These are phyloP conservation scores for Cataglyphis hispanica DNA, from an alignment of 1,140 invertebrate species.

Conservation along the genomic window DNA sequence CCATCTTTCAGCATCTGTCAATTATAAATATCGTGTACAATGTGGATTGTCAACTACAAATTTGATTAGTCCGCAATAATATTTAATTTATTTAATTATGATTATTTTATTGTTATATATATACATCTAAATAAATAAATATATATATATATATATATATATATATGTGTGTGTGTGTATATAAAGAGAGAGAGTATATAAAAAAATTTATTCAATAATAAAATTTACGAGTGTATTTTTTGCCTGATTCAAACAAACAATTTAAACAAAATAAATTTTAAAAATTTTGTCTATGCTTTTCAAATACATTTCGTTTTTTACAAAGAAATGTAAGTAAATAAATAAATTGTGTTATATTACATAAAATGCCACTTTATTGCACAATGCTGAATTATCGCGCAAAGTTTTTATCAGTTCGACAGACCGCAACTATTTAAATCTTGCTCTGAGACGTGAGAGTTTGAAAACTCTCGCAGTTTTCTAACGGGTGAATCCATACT, in stretches of 20 bases:
- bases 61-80: no score
- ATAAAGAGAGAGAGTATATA: no score
- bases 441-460: background rate
- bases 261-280: conserved; percentile 51
- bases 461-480: conserved; percentile 20
- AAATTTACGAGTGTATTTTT: conserved; percentile 24
- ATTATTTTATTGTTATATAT: conserved; percentile 27
- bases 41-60: no score
- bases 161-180: no score
- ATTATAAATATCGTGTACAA: no score
- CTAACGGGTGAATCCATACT: conserved; percentile 34
- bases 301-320: background rate
- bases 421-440: conserved; percentile 43
- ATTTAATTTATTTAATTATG: conserved; percentile 49
- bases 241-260: conserved; percentile 46
- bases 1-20: no score
- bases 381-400: conserved; percentile 16
- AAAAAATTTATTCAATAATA: no score
- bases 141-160: no score
- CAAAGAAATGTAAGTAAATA: conserved; percentile 13
- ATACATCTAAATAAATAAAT: no score
- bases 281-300: conserved; percentile 1
- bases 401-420: conserved; percentile 8
- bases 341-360: background rate
- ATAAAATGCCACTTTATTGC: background rate